phyloP scores from a whole-genome alignment of 2,113 vertebrate species.

The Porphyrio hochstetteri region DNA sequence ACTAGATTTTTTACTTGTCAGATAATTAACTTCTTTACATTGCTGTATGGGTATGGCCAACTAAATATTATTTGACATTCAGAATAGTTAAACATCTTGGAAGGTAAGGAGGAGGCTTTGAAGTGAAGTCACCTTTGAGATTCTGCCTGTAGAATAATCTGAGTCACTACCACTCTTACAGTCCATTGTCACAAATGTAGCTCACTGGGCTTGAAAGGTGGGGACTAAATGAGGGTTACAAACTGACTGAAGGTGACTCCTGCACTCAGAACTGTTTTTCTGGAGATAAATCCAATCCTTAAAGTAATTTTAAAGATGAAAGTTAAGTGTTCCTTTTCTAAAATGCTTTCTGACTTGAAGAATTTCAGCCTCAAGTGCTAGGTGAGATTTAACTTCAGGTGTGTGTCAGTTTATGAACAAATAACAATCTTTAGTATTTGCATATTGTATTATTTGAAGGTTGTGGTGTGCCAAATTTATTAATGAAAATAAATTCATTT shows the following conservation, averaged over 20 bases:
- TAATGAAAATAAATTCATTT: neutral
- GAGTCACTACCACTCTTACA: neutral
- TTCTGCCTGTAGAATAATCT: neutral
- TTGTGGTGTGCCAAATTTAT: neutral
- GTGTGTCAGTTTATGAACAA: neutral
- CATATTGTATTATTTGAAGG: neutral
- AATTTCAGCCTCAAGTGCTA: neutral
- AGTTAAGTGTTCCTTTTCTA: neutral
- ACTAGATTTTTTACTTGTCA: neutral
- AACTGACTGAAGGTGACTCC: neutral
- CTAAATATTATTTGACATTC: neutral
- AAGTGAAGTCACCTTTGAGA: neutral
- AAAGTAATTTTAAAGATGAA: neutral
- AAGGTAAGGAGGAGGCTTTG: neutral
- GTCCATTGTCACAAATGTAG: neutral
- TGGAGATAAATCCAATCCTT: neutral
- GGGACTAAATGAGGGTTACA: neutral
- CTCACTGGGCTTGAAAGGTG: neutral
- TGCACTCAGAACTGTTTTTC: neutral
- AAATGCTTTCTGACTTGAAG: neutral
- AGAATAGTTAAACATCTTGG: neutral
- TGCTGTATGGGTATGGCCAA: neutral
- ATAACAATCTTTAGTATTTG: neutral
- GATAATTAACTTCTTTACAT: neutral
- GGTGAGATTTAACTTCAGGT: neutral